Percentiles rank a stretch among this genome's conserved stretches.
These are phyloP conservation scores for Hypselothyrea guttata DNA, from an alignment of 2,888 invertebrate species.

Conservation along the genomic window DNA sequence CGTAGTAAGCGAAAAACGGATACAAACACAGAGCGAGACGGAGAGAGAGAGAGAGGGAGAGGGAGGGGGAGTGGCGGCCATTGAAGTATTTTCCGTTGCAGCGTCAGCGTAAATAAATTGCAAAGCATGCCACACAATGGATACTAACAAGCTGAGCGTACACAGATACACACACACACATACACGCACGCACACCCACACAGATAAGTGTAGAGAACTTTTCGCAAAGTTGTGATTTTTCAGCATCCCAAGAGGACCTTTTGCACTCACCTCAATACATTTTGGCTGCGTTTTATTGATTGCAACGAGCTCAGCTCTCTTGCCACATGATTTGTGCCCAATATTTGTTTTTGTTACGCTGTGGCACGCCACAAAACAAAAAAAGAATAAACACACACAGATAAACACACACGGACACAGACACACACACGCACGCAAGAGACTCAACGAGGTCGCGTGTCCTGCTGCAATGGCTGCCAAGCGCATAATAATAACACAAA, in stretches of 20 bases:
- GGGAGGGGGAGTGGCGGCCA: no score
- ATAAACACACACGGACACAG: conserved; percentile 2
- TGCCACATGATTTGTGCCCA: conserved; percentile 18
- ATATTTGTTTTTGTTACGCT: conserved; percentile 21
- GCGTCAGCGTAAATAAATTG: conserved; percentile 69
- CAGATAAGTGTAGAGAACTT: conserved; percentile 46
- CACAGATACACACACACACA: conserved; percentile 34
- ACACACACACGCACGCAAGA: conserved; percentile 3
- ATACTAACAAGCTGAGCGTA: conserved; percentile 54
- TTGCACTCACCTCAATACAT: conserved; percentile 45
- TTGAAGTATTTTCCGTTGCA: conserved; percentile 62
- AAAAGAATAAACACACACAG: conserved; percentile 2
- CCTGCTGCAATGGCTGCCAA: conserved; percentile 60
- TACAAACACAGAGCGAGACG: conserved; percentile 15
- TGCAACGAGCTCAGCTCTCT: conserved; percentile 39
- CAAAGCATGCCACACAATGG: conserved; percentile 52
- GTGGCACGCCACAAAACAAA: conserved; percentile 1
- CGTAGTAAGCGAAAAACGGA: conserved; percentile 52
- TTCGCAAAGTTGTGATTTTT: conserved; percentile 30
- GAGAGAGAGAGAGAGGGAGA: no score
- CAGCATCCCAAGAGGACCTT: conserved; percentile 9
- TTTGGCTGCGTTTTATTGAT: conserved; percentile 56
- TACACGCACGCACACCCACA: conserved; percentile 13
- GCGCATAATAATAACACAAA: conserved; percentile 59
- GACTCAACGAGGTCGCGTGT: conserved; percentile 32